phyloP scores from a whole-genome alignment of 1,140 invertebrate species.

The Pachyrhynchus sulphureomaculatus region DNA sequence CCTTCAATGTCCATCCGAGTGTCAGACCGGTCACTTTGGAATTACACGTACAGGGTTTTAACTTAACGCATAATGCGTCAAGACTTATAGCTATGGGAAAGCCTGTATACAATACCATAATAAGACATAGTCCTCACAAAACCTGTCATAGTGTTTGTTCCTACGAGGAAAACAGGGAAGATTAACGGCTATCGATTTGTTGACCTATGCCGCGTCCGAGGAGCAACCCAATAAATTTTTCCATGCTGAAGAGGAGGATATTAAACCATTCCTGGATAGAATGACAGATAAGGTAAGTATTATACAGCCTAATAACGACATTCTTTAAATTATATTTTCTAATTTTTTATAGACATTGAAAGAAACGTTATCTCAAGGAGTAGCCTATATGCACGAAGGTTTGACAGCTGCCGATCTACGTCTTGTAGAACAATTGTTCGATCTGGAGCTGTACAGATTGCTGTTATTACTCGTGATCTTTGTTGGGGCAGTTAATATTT shows the following conservation, averaged over 20 bases:
- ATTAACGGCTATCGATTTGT: slow-evolving; percentile 90
- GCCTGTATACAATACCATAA: slow-evolving; percentile 94
- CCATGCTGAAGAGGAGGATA: slow-evolving; percentile 82
- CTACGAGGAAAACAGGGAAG: slow-evolving; percentile 90
- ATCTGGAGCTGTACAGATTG: slow-evolving; percentile 92
- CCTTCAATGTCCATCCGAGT: slow-evolving; percentile 98
- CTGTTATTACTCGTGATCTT: slow-evolving; percentile 87
- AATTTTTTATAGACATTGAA: slow-evolving; percentile 66
- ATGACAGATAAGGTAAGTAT: slow-evolving; percentile 79
- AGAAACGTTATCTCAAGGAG: slow-evolving; percentile 88
- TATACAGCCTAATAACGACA: too few relatives aligned
- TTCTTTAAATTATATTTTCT: not conserved
- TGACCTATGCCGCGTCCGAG: slow-evolving; percentile 91
- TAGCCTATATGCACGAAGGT: slow-evolving; percentile 97
- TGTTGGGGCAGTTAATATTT: slow-evolving; percentile 90
- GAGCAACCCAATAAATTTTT: slow-evolving; percentile 84
- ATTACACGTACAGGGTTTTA: slow-evolving; percentile 95
- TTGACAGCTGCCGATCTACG: slow-evolving; percentile 79
- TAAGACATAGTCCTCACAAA: slow-evolving; percentile 83
- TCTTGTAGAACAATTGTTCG: slow-evolving; percentile 90
- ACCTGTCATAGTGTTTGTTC: slow-evolving; percentile 96
- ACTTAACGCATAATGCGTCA: slow-evolving; percentile 96
- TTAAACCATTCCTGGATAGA: slow-evolving; percentile 83
- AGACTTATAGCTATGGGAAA: slow-evolving; percentile 96
- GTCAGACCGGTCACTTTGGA: slow-evolving; percentile 94